Evolutionary conservation across 37 sponge, comb jelly and placozoan genomes (phyloP).

Genomic region (Bolinopsis microptera): DNA sequence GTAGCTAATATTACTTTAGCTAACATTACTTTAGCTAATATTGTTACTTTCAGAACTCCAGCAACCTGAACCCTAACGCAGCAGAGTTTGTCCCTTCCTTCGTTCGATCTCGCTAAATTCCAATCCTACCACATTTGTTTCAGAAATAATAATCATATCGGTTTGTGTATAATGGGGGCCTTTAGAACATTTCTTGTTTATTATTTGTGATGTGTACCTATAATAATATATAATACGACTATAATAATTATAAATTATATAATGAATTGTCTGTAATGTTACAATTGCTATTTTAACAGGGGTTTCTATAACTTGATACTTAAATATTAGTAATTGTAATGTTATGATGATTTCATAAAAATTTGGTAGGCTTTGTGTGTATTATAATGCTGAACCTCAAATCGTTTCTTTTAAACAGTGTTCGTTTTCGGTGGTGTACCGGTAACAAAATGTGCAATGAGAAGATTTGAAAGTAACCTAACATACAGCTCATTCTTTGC

Average conservation of each 20-base stretch:
- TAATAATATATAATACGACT: no score
- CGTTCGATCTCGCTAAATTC: neutral
- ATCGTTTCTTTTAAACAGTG: neutral
- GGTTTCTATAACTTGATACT: neutral
- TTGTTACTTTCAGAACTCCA: slow-evolving; percentile 29
- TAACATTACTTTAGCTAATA: no score
- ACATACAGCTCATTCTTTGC: no score
- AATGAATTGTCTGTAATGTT: neutral
- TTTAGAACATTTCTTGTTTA: neutral
- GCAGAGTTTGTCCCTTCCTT: slow-evolving; percentile 15
- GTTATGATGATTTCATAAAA: neutral
- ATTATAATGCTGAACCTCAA: neutral
- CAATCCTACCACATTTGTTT: neutral
- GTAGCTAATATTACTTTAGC: no score
- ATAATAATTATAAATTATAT: no score
- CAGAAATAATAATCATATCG: neutral
- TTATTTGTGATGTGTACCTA: neutral
- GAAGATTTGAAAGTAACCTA: no score
- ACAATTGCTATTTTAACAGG: neutral
- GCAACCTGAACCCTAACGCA: slow-evolving; percentile 58
- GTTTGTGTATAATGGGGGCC: neutral
- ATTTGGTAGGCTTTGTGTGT: neutral
- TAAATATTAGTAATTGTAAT: neutral
- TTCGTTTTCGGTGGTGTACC: no score
- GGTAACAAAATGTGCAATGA: no score